These are phyloP conservation scores for Mobula birostris DNA, from an alignment of 2,113 vertebrate species.

Conservation along the genomic window DNA sequence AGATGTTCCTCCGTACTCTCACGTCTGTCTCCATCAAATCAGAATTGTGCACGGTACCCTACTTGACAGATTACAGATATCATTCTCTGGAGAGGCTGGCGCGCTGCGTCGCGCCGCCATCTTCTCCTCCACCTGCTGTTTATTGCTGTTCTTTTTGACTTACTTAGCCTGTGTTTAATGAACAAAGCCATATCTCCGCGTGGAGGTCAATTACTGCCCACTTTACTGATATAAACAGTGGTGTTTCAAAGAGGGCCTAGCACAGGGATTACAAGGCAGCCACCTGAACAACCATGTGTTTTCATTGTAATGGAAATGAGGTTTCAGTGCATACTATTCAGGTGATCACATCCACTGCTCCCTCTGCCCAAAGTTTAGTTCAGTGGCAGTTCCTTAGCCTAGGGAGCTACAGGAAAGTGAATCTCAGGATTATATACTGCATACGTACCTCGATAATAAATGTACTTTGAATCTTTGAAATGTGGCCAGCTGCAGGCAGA, in stretches of 20 bases:
- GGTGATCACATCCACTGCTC: neutral
- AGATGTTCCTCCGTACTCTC: too few relatives aligned
- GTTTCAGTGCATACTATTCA: neutral
- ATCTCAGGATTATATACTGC: too few relatives aligned
- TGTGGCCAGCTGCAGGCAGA: neutral
- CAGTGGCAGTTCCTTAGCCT: neutral
- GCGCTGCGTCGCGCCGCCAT: too few relatives aligned
- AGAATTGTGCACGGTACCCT: too few relatives aligned
- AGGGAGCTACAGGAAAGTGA: neutral
- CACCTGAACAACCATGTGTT: neutral
- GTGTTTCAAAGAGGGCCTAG: neutral
- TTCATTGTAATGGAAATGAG: neutral
- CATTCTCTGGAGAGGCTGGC: too few relatives aligned
- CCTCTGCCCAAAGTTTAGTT: neutral
- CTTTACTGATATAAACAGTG: neutral
- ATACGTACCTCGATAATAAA: too few relatives aligned
- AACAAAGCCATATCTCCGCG: neutral
- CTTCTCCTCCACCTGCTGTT: too few relatives aligned
- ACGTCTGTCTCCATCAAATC: too few relatives aligned
- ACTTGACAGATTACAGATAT: too few relatives aligned
- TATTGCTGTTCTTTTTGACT: neutral
- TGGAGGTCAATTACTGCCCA: neutral
- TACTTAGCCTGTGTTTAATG: neutral
- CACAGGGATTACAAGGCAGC: neutral
- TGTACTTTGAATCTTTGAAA: too few relatives aligned